A percentile compares a stretch with the other conserved stretches of the same genome.
Conservation (phyloP, 2,888 invertebrate genomes). For the Stictocephala bisonia region DNA sequence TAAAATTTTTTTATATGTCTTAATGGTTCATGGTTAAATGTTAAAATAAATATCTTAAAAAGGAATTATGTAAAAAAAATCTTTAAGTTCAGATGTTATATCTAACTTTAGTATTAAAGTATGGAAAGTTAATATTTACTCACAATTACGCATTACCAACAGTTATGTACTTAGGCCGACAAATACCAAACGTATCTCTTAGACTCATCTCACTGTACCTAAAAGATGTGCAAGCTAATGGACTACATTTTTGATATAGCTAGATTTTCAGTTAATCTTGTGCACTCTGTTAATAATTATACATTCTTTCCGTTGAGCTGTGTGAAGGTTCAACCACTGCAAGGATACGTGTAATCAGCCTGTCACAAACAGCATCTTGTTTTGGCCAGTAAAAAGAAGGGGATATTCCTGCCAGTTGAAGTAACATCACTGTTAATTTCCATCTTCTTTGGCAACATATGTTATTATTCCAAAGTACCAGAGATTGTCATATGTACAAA, state of each 20-base stretch:
- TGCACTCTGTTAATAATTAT: slow-evolving; percentile 16
- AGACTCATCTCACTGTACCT: too few relatives aligned
- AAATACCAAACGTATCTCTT: too few relatives aligned
- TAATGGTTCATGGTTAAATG: too few relatives aligned
- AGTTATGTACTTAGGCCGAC: too few relatives aligned
- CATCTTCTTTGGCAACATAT: slow-evolving; percentile 35
- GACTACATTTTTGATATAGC: slow-evolving; percentile 1
- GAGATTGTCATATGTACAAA: slow-evolving; percentile 32
- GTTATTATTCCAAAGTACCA: slow-evolving; percentile 38
- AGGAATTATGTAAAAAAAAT: neutral
- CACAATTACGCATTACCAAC: too few relatives aligned
- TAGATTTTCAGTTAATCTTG: neutral
- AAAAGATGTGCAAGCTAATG: slow-evolving; percentile 2
- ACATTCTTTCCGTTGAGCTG: slow-evolving; percentile 15
- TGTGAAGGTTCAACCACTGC: slow-evolving; percentile 8
- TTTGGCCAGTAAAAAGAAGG: slow-evolving; percentile 38
- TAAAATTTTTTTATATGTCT: too few relatives aligned
- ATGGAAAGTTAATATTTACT: too few relatives aligned
- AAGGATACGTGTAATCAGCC: slow-evolving; percentile 11
- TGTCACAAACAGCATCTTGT: slow-evolving; percentile 18
- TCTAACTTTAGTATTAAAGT: too few relatives aligned
- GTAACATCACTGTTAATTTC: slow-evolving; percentile 14
- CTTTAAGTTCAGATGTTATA: too few relatives aligned
- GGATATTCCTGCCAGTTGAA: slow-evolving; percentile 25
- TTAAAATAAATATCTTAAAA: too few relatives aligned